A percentile compares a stretch with the other conserved stretches of the same genome.
These are phyloP conservation scores for Lasioglossum albipes DNA, from an alignment of 1,140 invertebrate genomes.

Conservation along the genomic window DNA sequence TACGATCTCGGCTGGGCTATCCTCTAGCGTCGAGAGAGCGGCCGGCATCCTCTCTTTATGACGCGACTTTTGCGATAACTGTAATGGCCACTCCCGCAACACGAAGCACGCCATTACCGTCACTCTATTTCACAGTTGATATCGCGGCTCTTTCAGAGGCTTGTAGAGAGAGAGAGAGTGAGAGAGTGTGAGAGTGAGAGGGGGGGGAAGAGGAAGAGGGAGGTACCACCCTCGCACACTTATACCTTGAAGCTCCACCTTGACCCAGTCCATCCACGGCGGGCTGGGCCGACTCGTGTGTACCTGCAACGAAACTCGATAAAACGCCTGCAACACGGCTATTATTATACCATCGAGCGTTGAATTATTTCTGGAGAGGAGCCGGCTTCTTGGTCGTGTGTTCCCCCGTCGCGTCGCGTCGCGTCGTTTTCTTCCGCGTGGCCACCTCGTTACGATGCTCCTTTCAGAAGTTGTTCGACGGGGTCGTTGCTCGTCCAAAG, in stretches of 20 bases:
- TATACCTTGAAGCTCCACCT: slow-evolving; percentile 35
- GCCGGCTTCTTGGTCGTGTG: neutral
- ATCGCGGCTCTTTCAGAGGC: slow-evolving; percentile 47
- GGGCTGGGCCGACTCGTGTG: neutral
- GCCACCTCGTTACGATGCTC: neutral
- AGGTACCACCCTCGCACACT: neutral
- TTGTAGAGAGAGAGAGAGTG: neutral
- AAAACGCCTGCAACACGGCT: slow-evolving; percentile 24
- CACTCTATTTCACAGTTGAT: slow-evolving; percentile 66
- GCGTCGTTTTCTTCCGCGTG: neutral
- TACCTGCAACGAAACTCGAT: slow-evolving; percentile 32
- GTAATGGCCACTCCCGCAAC: slow-evolving; percentile 64
- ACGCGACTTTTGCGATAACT: slow-evolving; percentile 61
- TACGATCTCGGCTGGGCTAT: slow-evolving; percentile 22
- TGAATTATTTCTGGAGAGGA: slow-evolving; percentile 25
- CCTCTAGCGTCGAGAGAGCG: neutral
- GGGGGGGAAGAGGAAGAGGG: no score
- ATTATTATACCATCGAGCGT: slow-evolving; percentile 22
- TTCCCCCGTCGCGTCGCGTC: no score
- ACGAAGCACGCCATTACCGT: slow-evolving; percentile 62
- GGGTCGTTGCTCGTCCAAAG: neutral
- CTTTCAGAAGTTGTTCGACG: neutral
- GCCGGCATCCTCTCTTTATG: slow-evolving; percentile 44
- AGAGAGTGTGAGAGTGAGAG: no score
- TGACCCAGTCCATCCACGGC: slow-evolving; percentile 42